Evolutionary conservation across 1,140 invertebrate genomes (phyloP).

Genomic region (Megalopta genalis): DNA sequence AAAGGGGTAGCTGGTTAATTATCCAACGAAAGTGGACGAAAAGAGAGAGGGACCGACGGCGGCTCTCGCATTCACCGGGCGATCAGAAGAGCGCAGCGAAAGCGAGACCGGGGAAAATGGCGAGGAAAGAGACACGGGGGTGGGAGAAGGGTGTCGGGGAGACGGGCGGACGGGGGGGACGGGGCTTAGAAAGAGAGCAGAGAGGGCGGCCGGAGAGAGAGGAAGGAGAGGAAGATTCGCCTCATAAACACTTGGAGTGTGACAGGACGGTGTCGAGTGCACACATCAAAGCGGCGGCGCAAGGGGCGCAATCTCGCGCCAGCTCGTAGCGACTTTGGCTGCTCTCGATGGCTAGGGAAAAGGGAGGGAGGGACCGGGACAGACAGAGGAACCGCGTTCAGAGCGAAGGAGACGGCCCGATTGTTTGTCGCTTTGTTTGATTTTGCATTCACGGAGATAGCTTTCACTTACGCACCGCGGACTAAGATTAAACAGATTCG

Average conservation of each 20-base stretch:
- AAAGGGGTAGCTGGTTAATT: conserved; percentile 69
- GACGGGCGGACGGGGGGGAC: not conserved
- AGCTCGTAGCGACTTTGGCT: conserved; percentile 49
- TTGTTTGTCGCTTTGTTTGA: conserved; percentile 80
- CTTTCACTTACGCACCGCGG: conserved; percentile 77
- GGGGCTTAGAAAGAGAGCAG: not conserved
- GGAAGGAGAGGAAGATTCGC: conserved; percentile 50
- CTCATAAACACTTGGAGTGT: conserved; percentile 76
- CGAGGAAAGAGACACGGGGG: conserved; percentile 1
- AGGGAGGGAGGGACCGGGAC: not conserved
- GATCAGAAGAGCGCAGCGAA: conserved; percentile 62
- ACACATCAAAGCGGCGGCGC: conserved; percentile 67
- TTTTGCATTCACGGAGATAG: conserved; percentile 79
- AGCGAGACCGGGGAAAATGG: conserved; percentile 46
- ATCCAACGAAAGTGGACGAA: conserved; percentile 71
- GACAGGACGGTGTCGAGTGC: conserved; percentile 64
- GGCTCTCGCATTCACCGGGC: conserved; percentile 53
- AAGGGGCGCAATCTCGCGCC: conserved; percentile 59
- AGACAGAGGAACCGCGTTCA: not conserved
- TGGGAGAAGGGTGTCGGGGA: not conserved
- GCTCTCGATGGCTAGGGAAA: conserved; percentile 53
- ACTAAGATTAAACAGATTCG: conserved; percentile 80
- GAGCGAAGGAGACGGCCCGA: conserved; percentile 39
- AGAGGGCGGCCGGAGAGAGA: too few species aligned
- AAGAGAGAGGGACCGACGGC: conserved; percentile 29